Evolutionary conservation across 2,888 invertebrate species (phyloP), one percentile per base, ranked within the genome.

Genomic region (Cheilosia scutellata): DNA sequence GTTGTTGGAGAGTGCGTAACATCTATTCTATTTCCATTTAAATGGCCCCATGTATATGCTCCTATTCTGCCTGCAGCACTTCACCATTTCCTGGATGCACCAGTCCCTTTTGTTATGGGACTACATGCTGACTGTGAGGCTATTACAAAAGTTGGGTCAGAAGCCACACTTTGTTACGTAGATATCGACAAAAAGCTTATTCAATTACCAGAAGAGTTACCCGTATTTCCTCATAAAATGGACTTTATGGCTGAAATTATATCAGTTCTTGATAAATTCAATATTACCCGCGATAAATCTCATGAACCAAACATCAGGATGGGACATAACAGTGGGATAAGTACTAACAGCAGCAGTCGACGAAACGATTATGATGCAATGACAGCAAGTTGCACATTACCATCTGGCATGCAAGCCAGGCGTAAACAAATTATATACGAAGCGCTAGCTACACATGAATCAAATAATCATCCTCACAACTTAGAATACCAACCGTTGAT

Each of bases 61-160:
- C 99, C 99, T 33, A 98, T 99, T 90, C 93, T 99, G 89, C 99
- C 99, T 1, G 97, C 98, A 63, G 96, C 97, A 20, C 93, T 98
- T 84, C 96, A 97, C 92, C 98, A 99, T 91, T 99, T 99, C 93
- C 94, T 99, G 58, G 99, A 99, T 93, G 99, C 99, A 5, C 99
- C 99, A 0, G 99, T 99, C 70, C 99, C 99, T 42, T 99, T 98
- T 93, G 96, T 99, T 82, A 99, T 99, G 99, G 99, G 99, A 90
- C 93, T 96, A 20, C 95, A 96, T 90, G 94, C 95, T 0, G 94
- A 94, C 20, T 92, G 93, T 55, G 94, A 94, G 88, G 93, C 93
- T 2, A 95, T 94, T 88, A 93, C 95, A 55, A 95, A 95, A 75
- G 94, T 96, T 9, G 95, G 95, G 7, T 95, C 95, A 0, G 95